Base-by-base conservation (phyloP, 2,113 vertebrate genomes). In the Gobius niger region DNA sequence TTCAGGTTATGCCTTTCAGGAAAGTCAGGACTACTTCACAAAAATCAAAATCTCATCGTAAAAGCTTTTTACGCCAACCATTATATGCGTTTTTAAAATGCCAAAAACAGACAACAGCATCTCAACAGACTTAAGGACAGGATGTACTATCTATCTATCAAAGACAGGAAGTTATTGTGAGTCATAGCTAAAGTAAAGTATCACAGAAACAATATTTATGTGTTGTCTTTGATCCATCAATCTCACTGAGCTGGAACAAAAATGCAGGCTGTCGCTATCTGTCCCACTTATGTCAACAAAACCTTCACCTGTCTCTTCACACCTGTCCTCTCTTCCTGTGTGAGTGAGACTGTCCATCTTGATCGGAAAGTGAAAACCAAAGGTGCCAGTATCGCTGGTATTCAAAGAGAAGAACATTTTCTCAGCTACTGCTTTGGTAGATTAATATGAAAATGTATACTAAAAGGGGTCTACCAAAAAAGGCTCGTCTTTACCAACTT, bases 221-320 rank as follows among this genome's bases (percentile, higher is more conserved):
- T 60, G 68, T 56, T 11, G 1, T 11, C 50, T 70, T 18, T 34
- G 11, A 3, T 2, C 53, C 46, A 54, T 76, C 47, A 56, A 24
- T 69, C 11, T 60, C 44, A 69, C 24, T 44, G 70, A 69, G 78
- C 73, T 40, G 41, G 49, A 75, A 68, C 68, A 68, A 73, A 73
- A 42, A 42, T 42, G 15, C 40, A 46, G 61, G n/a, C 34, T 70
- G 53, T 78, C 79, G 75, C 16, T 42, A 73, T 68, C 72, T 78
- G 77, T 63, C 79, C 75, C 70, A 77, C 72, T 80, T 80, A 63
- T 69, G 74, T 78, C 65, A 63, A 34, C 44, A 0, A 59, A 87
- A 75, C 63, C 54, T 69, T 71, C 81, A 81, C 74, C 79, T 81
- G 83, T 81, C 82, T 77, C 65, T 77, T 67, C 78, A 67, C 56